phyloP scores from a whole-genome alignment of 2,888 invertebrate species.

The Notodonta dromedarius region DNA sequence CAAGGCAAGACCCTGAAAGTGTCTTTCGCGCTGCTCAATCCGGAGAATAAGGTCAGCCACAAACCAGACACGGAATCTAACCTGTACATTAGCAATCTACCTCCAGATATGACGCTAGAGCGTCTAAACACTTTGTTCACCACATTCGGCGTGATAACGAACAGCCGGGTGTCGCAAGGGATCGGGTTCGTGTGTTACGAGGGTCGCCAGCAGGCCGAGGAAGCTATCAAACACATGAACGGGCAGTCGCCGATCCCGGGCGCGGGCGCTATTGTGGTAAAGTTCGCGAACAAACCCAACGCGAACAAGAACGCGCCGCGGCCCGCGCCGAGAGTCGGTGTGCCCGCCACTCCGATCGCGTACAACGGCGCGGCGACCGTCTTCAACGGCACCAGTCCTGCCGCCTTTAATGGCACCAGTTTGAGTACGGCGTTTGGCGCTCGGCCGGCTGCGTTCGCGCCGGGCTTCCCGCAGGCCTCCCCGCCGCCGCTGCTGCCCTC shows the following conservation, averaged over 20 bases:
- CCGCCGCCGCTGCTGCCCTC: slow-evolving; percentile 79
- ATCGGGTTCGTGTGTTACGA: slow-evolving; percentile 82
- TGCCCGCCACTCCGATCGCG: slow-evolving; percentile 60
- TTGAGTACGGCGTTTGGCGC: slow-evolving; percentile 72
- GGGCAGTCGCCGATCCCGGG: slow-evolving; percentile 75
- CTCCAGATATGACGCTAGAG: slow-evolving; percentile 81
- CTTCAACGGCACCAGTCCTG: slow-evolving; percentile 67
- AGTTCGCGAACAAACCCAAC: slow-evolving; percentile 80
- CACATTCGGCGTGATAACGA: slow-evolving; percentile 76
- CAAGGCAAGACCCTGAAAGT: slow-evolving; percentile 82
- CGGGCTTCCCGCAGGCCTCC: slow-evolving; percentile 74
- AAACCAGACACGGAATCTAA: slow-evolving; percentile 81
- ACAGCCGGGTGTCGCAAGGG: slow-evolving; percentile 80
- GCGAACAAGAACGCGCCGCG: slow-evolving; percentile 72
- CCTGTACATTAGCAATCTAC: slow-evolving; percentile 81
- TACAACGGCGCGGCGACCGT: slow-evolving; percentile 74
- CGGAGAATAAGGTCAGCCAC: slow-evolving; percentile 80
- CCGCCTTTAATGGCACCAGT: slow-evolving; percentile 71
- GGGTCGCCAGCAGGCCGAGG: slow-evolving; percentile 74
- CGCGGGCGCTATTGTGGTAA: slow-evolving; percentile 75
- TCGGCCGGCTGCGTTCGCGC: slow-evolving; percentile 67
- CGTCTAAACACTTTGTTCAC: slow-evolving; percentile 74
- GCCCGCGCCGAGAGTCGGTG: slow-evolving; percentile 63
- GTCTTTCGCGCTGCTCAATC: slow-evolving; percentile 80
- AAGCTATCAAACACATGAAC: slow-evolving; percentile 76